These are phyloP conservation scores for Chydorus sphaericus DNA, from an alignment of 2,888 invertebrate species.

Conservation along the genomic window DNA sequence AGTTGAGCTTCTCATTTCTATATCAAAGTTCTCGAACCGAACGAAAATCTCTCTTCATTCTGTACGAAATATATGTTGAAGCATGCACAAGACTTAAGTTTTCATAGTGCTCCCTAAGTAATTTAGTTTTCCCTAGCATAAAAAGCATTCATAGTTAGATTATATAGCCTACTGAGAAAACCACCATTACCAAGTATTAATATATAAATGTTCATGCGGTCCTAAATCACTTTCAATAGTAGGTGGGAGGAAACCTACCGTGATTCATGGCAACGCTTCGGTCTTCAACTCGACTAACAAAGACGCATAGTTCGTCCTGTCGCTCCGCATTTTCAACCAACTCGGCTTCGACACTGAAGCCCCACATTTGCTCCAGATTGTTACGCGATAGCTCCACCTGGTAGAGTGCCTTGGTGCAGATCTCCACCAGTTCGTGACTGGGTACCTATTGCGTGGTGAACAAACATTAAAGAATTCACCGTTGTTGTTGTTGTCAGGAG, in stretches of 20 bases:
- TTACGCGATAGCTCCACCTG: slow-evolving; percentile 85
- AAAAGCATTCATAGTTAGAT: too few relatives aligned
- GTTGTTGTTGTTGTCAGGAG: not conserved
- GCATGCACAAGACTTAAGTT: too few relatives aligned
- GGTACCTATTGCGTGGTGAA: slow-evolving; percentile 63
- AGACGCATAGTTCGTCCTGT: slow-evolving; percentile 92
- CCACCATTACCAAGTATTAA: too few relatives aligned
- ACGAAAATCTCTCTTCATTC: too few relatives aligned
- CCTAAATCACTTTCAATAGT: not conserved
- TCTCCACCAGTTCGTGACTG: slow-evolving; percentile 87
- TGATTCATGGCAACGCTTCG: slow-evolving; percentile 92
- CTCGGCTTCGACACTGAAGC: slow-evolving; percentile 94
- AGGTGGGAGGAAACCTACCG: slow-evolving; percentile 42
- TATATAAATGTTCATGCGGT: too few relatives aligned
- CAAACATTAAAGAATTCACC: not conserved
- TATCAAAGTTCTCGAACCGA: too few relatives aligned
- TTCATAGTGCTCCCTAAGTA: too few relatives aligned
- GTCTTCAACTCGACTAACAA: slow-evolving; percentile 89
- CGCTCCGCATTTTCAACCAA: slow-evolving; percentile 88
- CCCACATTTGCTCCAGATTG: slow-evolving; percentile 91
- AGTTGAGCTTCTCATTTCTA: too few relatives aligned
- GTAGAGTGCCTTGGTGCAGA: slow-evolving; percentile 90
- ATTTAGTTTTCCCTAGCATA: too few relatives aligned
- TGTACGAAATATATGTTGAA: too few relatives aligned
- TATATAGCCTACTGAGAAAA: too few relatives aligned